These are phyloP conservation scores for Chrysolina americana DNA, from an alignment of 2,888 invertebrate genomes.

Conservation along the genomic window DNA sequence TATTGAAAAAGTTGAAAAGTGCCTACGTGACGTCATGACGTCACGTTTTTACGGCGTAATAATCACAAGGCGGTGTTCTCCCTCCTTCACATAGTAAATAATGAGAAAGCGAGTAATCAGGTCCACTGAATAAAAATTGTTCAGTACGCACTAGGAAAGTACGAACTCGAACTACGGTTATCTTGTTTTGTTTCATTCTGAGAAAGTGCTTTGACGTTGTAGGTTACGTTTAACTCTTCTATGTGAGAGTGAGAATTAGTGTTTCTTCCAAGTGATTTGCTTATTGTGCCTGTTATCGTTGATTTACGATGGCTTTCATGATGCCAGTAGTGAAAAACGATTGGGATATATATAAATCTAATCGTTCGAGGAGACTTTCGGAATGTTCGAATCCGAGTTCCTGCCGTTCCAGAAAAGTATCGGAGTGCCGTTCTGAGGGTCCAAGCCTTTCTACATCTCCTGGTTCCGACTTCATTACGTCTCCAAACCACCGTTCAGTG, in stretches of 20 bases:
- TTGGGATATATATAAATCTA: slow-evolving; percentile 92
- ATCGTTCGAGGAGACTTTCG: slow-evolving; percentile 82
- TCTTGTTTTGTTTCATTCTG: slow-evolving; percentile 46
- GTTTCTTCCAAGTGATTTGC: slow-evolving; percentile 7
- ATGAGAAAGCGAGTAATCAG: slow-evolving; percentile 54
- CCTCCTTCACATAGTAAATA: slow-evolving; percentile 54
- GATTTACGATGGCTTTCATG: slow-evolving; percentile 87
- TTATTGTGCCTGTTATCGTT: slow-evolving; percentile 13
- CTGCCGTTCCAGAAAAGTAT: slow-evolving; percentile 80
- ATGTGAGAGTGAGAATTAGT: neutral
- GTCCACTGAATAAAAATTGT: slow-evolving; percentile 57
- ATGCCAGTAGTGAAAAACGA: slow-evolving; percentile 96
- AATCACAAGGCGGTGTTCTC: slow-evolving; percentile 37
- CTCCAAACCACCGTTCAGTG: slow-evolving; percentile 74
- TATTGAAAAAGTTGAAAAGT: neutral
- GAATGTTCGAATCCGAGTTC: slow-evolving; percentile 79
- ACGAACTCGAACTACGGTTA: too few species aligned
- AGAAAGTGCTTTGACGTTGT: slow-evolving; percentile 19
- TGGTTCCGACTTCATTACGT: slow-evolving; percentile 73
- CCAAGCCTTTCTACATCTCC: slow-evolving; percentile 80
- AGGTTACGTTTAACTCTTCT: neutral
- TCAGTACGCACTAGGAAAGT: slow-evolving; percentile 45
- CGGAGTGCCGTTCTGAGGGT: slow-evolving; percentile 83
- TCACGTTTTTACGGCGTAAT: neutral
- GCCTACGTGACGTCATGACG: neutral